Evolutionary conservation across 2,888 invertebrate species (phyloP).

Genomic region (Mesorhabditis sp.): DNA sequence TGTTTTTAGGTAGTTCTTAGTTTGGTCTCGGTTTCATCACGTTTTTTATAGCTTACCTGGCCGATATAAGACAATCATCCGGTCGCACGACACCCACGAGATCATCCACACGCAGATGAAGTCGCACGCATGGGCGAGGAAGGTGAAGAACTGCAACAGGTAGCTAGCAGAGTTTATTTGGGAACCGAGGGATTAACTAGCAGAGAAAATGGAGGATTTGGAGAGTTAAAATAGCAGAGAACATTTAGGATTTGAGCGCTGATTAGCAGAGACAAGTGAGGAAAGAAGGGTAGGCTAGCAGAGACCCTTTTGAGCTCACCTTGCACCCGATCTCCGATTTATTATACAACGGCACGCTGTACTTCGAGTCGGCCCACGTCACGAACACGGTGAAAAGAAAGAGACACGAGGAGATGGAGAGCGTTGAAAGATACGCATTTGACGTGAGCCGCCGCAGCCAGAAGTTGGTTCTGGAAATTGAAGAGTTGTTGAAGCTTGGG

Average conservation of each 20-base stretch:
- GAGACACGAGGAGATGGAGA: slow-evolving; percentile 52
- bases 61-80: slow-evolving; percentile 49
- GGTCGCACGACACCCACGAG: slow-evolving; percentile 48
- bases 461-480: slow-evolving; percentile 52
- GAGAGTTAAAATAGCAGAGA: not conserved
- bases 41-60: slow-evolving; percentile 30
- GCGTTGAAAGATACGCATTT: slow-evolving; percentile 52
- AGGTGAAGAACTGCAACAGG: slow-evolving; percentile 41
- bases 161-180: not conserved
- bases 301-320: not conserved
- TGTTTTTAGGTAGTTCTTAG: slow-evolving; percentile 9
- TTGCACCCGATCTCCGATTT: slow-evolving; percentile 43
- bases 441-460: slow-evolving; percentile 55
- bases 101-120: slow-evolving; percentile 56
- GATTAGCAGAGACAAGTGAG: not conserved
- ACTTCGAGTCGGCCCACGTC: slow-evolving; percentile 49
- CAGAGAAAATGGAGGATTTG: not conserved
- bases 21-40: not conserved
- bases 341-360: slow-evolving; percentile 44
- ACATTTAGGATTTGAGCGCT: not conserved
- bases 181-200: not conserved
- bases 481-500: not conserved
- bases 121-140: slow-evolving; percentile 53
- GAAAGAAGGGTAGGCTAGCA: not conserved
- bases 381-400: slow-evolving; percentile 52